Evolutionary conservation across 2,113 vertebrate species (phyloP).

Genomic region (Ia io): DNA sequence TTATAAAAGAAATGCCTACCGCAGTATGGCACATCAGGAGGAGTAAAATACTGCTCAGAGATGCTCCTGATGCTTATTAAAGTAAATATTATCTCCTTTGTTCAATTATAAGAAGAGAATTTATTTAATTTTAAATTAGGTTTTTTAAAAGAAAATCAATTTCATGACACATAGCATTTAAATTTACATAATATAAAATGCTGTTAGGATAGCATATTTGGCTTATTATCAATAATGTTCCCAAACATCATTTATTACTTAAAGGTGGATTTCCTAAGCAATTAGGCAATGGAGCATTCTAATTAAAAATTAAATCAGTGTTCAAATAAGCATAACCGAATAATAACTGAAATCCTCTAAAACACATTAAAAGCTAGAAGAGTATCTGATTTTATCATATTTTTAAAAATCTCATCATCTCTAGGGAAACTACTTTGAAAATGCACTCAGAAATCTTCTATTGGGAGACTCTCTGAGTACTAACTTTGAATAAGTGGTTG

Average conservation of each 20-base stretch:
- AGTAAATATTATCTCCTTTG: conserved; percentile 59
- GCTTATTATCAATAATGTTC: conserved; percentile 59
- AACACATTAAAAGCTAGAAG: conserved; percentile 45
- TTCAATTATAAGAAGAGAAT: conserved; percentile 67
- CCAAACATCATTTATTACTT: conserved; percentile 69
- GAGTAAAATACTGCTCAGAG: conserved; percentile 29
- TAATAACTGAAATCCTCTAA: conserved; percentile 52
- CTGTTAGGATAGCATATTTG: conserved; percentile 64
- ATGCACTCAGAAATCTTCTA: conserved; percentile 38
- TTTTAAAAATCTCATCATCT: background rate
- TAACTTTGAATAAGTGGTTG: background rate
- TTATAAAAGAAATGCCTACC: background rate
- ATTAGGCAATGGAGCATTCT: conserved; percentile 74
- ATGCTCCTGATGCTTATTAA: conserved; percentile 53
- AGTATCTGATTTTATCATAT: conserved; percentile 2
- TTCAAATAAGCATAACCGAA: conserved; percentile 74
- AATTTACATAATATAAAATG: conserved; percentile 45
- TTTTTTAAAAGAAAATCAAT: conserved; percentile 44
- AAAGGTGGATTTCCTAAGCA: conserved; percentile 71
- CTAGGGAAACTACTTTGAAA: conserved; percentile 13
- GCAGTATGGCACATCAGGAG: background rate
- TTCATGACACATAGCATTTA: conserved; percentile 67
- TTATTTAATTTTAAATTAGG: conserved; percentile 66
- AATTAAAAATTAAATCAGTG: conserved; percentile 80
- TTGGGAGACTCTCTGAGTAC: background rate